These are phyloP conservation scores for Drosophila kambysellisi DNA, from an alignment of 2,888 invertebrate species.

Conservation along the genomic window DNA sequence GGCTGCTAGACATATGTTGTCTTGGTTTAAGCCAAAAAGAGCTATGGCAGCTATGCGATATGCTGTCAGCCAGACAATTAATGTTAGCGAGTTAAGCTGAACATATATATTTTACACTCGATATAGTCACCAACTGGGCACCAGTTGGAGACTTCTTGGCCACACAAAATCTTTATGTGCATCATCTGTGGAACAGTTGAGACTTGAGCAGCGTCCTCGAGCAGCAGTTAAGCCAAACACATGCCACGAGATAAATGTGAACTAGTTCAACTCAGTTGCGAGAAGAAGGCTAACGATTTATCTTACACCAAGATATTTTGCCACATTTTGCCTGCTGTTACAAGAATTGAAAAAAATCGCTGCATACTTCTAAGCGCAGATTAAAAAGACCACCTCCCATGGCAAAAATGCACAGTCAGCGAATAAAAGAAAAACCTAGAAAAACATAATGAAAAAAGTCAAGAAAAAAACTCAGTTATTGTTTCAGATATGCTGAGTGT, in stretches of 20 bases:
- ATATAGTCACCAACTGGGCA: slow-evolving; percentile 7
- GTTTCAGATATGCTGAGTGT: not conserved
- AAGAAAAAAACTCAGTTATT: not conserved
- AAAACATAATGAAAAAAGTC: slow-evolving; percentile 8
- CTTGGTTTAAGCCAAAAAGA: not conserved
- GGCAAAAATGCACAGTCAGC: slow-evolving; percentile 24
- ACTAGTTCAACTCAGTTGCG: slow-evolving; percentile 39
- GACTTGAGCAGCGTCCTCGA: slow-evolving; percentile 33
- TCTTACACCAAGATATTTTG: slow-evolving; percentile 7
- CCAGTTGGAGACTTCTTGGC: slow-evolving; percentile 19
- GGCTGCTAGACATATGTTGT: slow-evolving; percentile 21
- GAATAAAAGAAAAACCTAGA: not conserved
- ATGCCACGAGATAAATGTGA: slow-evolving; percentile 50
- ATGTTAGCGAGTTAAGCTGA: slow-evolving; percentile 46
- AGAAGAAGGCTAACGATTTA: slow-evolving; percentile 1
- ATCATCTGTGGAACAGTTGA: slow-evolving; percentile 40
- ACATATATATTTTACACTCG: slow-evolving; percentile 60
- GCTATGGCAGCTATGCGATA: slow-evolving; percentile 11
- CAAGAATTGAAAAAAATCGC: slow-evolving; percentile 9
- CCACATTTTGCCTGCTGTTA: slow-evolving; percentile 31
- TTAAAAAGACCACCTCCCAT: slow-evolving; percentile 49
- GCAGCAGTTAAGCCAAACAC: slow-evolving; percentile 50
- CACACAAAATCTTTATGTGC: slow-evolving; percentile 57
- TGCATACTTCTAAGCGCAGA: slow-evolving; percentile 53
- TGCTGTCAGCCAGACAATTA: slow-evolving; percentile 61